These are phyloP conservation scores for Agonum fuliginosum DNA, from an alignment of 2,888 invertebrate species.

Conservation along the genomic window DNA sequence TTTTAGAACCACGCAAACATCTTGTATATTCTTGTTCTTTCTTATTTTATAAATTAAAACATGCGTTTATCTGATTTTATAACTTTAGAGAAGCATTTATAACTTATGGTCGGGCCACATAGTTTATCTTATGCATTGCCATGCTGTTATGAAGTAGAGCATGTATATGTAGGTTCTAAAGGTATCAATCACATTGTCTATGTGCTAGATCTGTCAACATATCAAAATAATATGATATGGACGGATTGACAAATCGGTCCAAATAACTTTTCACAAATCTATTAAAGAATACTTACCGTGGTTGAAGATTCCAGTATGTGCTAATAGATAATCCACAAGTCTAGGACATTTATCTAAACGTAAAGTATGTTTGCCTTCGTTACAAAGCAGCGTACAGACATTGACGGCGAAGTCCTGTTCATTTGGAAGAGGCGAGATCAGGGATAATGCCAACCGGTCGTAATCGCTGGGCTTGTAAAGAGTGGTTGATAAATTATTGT, in stretches of 20 bases:
- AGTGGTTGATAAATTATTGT: conserved; percentile 81
- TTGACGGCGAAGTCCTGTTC: conserved; percentile 99
- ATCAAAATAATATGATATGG: neutral
- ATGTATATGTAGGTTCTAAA: no score
- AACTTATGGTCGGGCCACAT: no score
- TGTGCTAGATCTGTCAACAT: no score
- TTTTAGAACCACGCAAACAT: neutral
- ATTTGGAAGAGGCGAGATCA: conserved; percentile 97
- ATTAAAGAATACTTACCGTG: conserved; percentile 84
- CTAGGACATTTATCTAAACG: conserved; percentile 90
- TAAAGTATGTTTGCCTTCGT: conserved; percentile 92
- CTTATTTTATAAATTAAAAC: no score
- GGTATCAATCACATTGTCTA: no score
- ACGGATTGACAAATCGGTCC: no score
- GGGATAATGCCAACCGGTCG: conserved; percentile 90
- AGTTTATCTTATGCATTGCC: no score
- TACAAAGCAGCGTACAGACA: conserved; percentile 95
- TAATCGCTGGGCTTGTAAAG: conserved; percentile 84
- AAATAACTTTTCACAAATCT: no score
- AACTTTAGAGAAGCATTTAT: no score
- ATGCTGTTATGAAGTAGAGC: no score
- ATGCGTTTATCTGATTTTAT: no score
- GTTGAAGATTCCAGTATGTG: conserved; percentile 95
- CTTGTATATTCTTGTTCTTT: neutral
- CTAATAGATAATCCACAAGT: conserved; percentile 90